A percentile compares a stretch with the other conserved stretches of the same genome.
Evolutionary conservation across 2,113 vertebrate species (phyloP).

Genomic region (Psittacus erithacus): DNA sequence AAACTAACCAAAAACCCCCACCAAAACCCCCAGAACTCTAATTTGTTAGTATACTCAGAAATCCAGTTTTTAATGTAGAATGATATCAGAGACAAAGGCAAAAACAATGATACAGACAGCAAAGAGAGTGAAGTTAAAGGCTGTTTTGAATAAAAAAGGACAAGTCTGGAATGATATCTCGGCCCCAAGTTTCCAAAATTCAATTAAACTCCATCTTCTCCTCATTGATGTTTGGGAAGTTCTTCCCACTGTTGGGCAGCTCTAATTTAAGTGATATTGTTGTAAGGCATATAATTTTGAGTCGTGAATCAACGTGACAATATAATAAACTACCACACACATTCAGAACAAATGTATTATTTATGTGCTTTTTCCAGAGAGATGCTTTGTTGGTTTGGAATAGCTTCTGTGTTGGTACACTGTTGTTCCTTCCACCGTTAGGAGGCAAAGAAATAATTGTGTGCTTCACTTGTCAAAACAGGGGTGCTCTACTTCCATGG

Average conservation of each 20-base stretch:
- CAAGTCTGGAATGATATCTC: background rate
- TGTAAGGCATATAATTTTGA: constrained; percentile 1
- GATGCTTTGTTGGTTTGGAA: background rate
- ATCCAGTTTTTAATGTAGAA: background rate
- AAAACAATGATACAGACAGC: background rate
- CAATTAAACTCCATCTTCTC: background rate
- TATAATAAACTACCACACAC: background rate
- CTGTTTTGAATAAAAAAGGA: background rate
- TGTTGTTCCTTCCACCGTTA: background rate
- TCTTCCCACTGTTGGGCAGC: background rate
- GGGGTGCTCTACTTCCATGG: background rate
- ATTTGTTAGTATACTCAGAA: background rate
- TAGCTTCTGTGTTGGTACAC: background rate
- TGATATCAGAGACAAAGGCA: background rate
- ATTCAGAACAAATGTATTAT: background rate
- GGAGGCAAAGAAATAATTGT: background rate
- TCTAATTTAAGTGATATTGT: background rate
- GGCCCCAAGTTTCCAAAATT: background rate
- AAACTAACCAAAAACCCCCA: background rate
- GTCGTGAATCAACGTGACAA: constrained; percentile 25
- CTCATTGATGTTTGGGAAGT: background rate
- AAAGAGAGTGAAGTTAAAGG: background rate
- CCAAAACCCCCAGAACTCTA: background rate
- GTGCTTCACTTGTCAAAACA: background rate
- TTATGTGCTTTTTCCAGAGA: background rate